Base-by-base conservation (phyloP, 2,113 vertebrate genomes). In the Oreotrochilus melanogaster region DNA sequence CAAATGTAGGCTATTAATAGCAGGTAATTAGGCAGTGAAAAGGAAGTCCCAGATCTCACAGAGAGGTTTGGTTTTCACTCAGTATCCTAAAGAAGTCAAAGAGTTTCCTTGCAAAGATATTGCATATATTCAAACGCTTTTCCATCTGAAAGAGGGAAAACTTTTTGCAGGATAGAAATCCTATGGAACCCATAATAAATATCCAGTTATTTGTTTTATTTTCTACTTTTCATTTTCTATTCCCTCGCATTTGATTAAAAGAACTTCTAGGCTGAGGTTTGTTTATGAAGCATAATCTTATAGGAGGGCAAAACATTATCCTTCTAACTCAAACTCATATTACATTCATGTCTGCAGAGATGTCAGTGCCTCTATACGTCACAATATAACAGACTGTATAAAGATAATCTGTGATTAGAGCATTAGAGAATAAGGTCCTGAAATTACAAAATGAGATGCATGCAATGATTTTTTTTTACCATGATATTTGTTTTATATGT, bases 31-130 rank as follows among this genome's bases (percentile, higher is more conserved):
- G 47, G 62, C 71, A 75, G 22, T 66, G 67, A 79, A 86, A 80
- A 86, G 71, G 82, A 95, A 95, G 58, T 58, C 88, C 95, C 82
- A 97, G 75, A 90, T 88, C 82, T 93, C 88, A 57, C 82, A 56
- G 21, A 71, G 92, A 71, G 64, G 42, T 66, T 54, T 90, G 72
- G 75, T 42, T 92, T 19, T 93, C 37, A 31, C 39, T 81, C 53
- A 67, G 16, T 6, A 27, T 76, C 79, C 73, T 39, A 88, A 85
- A 94, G n/a, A 51, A 18, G 37, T 61, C 12, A 11, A 39, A 39
- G 39, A n/a, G 72, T n/a, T 93, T 92, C 89, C 23, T 1, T 62
- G n/a, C 18, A 71, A 79, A 79, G 27, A 82, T 43, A 83, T 70
- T 65, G 43, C 5, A 54, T 58, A 82, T 14, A 42, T 21, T 87